These are phyloP conservation scores for Rhinophrynus dorsalis DNA, from an alignment of 2,797 vertebrate genomes.

Conservation along the genomic window DNA sequence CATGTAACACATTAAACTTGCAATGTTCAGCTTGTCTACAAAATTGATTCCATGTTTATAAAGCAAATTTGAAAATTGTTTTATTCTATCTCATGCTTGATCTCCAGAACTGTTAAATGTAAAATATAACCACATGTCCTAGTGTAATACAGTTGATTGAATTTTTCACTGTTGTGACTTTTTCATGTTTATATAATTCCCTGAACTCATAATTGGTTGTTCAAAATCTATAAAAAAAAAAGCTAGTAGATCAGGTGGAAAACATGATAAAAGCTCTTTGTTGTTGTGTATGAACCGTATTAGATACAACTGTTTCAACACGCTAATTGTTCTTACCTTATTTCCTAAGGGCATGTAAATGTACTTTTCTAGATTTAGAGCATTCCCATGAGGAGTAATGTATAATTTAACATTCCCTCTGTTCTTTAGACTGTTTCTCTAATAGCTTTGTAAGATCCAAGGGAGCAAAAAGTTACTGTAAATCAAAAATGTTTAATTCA, in stretches of 20 bases:
- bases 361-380: conserved; percentile 55
- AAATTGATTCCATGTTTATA: conserved; percentile 23
- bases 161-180: conserved; percentile 56
- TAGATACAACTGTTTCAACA: conserved; percentile 64
- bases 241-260: conserved; percentile 62
- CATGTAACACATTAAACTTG: conserved; percentile 32
- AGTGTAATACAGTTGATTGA: conserved; percentile 55
- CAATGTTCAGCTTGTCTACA: conserved; percentile 31
- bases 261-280: conserved; percentile 65
- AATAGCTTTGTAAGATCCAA: conserved; percentile 1
- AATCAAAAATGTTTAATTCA: not conserved
- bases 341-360: conserved; percentile 59
- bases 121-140: conserved; percentile 53
- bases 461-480: not conserved
- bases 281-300: conserved; percentile 63
- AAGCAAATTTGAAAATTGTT: conserved; percentile 36
- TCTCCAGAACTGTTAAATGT: conserved; percentile 47
- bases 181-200: conserved; percentile 62
- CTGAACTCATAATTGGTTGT: conserved; percentile 56
- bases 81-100: conserved; percentile 49
- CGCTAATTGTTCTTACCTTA: conserved; percentile 58
- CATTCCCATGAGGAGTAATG: conserved; percentile 59
- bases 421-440: conserved; percentile 19
- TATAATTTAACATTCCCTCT: conserved; percentile 62
- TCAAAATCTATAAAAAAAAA: conserved; percentile 62